Conservation (phyloP, 2,888 invertebrate species). For the Rhingia campestris region DNA sequence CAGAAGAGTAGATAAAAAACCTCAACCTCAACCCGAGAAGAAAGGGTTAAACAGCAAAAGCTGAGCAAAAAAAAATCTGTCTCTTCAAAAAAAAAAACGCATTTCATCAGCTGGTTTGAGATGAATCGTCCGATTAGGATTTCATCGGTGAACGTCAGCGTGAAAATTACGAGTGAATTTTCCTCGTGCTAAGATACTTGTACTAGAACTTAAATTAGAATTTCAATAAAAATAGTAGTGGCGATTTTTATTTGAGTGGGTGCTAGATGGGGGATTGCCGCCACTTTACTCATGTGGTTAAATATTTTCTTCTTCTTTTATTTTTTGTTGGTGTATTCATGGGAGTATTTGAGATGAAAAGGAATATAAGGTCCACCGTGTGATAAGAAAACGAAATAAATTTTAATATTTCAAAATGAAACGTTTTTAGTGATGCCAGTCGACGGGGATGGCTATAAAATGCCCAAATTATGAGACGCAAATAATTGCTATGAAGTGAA, state of each 20-base stretch:
- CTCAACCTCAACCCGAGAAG: not conserved
- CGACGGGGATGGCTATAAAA: too few species aligned
- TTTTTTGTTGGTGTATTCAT: not conserved
- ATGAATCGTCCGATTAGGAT: conserved; percentile 64
- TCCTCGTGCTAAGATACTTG: conserved; percentile 64
- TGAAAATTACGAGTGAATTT: conserved; percentile 56
- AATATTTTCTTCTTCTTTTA: conserved; percentile 30
- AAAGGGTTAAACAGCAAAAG: conserved; percentile 19
- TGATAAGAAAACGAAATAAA: too few species aligned
- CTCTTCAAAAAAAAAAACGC: conserved; percentile 43
- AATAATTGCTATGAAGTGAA: too few species aligned
- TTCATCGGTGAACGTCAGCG: conserved; percentile 41
- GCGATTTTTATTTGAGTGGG: conserved; percentile 59
- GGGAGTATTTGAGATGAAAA: conserved; percentile 28
- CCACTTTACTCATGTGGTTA: conserved; percentile 17
- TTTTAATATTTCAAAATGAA: too few species aligned
- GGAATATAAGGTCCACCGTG: not conserved
- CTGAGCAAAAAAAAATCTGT: conserved; percentile 1
- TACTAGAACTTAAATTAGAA: conserved; percentile 59
- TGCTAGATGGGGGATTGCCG: conserved; percentile 45
- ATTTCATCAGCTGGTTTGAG: conserved; percentile 66
- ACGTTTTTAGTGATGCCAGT: too few species aligned
- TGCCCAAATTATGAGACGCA: too few species aligned
- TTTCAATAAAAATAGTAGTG: conserved; percentile 64
- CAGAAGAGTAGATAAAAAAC: conserved; percentile 11